Evolutionary conservation across 2,797 vertebrate species (phyloP), one percentile per base, ranked within the genome.

Genomic region (Leptodactylus fallax): DNA sequence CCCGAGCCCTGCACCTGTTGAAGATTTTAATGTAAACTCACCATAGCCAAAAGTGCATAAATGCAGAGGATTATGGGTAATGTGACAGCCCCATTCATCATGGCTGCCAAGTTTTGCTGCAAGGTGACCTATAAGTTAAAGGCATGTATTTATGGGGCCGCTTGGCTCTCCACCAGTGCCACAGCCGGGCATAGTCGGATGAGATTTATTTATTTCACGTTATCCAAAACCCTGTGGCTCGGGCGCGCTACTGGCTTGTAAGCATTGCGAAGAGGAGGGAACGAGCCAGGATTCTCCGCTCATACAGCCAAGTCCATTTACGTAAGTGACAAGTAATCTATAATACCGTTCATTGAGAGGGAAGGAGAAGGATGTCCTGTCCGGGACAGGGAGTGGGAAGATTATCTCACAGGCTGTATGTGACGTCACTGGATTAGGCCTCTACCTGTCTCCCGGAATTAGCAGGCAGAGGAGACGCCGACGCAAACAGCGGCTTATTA

Each of bases 321-420:
- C 86, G 86, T 83, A 83, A 67, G 14, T 47, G 71, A 23, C 80
- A 56, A 61, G 45, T 83, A 83, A 83, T 87, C 86, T 83, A 47
- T 77, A 81, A 81, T 63, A 53, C 65, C 8, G n/a, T 27, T 83
- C 80, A 83, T 65, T 61, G 55, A 76, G 56, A 87, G 51, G 45
- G 63, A 74, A 27, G 79, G 11, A 25, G 23, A 11, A 7, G 25
- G 65, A 56, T 17, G 36, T 36, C 36, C 36, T 36, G 36, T 36
- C 36, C 13, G 78, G 79, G 63, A 14, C 2, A 47, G 21, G 79
- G 86, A 74, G 21, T 3, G 71, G 25, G 77, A 5, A 67, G 86
- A 87, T 83, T 83, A 87, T 65, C 80, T 55, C 58, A 11, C 36
- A 4, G n/a, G 55, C 67, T 76, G 55, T 82, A 60, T 67, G 14